These are phyloP conservation scores for Spodoptera litura DNA, from an alignment of 1,140 invertebrate genomes.

Conservation along the genomic window DNA sequence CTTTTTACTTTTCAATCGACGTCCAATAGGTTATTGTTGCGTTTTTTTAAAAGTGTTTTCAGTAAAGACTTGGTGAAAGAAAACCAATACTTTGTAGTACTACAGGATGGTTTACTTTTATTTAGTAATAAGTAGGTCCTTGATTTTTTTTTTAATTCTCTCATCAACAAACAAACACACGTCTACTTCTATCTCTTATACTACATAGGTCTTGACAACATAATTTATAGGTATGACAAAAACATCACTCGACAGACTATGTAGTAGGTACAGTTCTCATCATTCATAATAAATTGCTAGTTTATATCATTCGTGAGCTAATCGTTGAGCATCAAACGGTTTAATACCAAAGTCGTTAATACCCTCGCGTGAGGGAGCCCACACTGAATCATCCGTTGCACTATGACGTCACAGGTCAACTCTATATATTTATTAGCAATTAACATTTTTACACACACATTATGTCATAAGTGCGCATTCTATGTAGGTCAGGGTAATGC, in stretches of 20 bases:
- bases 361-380: conserved; percentile 31
- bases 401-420: conserved; percentile 35
- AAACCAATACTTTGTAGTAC: too few relatives aligned
- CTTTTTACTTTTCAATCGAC: too few relatives aligned
- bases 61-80: too few relatives aligned
- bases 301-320: conserved; percentile 4
- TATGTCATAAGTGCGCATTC: conserved; percentile 24
- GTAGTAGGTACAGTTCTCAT: not conserved
- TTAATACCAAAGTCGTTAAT: conserved; percentile 19
- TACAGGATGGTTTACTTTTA: too few relatives aligned
- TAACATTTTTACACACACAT: conserved; percentile 36
- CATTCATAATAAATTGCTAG: conserved; percentile 25
- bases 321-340: not conserved
- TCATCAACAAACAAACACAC: too few relatives aligned
- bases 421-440: conserved; percentile 43
- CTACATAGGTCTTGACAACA: not conserved
- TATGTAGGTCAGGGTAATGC: conserved; percentile 37
- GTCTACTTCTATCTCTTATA: too few relatives aligned
- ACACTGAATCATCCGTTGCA: conserved; percentile 1
- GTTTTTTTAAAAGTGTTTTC: too few relatives aligned
- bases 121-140: too few relatives aligned
- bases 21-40: too few relatives aligned
- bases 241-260: too few relatives aligned
- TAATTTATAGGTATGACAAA: too few relatives aligned
- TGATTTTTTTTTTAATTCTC: too few relatives aligned